A percentile compares a stretch with the other conserved stretches of the same genome.
Conservation (phyloP, 1,140 invertebrate genomes). For the Drosophila malerkotliana region DNA sequence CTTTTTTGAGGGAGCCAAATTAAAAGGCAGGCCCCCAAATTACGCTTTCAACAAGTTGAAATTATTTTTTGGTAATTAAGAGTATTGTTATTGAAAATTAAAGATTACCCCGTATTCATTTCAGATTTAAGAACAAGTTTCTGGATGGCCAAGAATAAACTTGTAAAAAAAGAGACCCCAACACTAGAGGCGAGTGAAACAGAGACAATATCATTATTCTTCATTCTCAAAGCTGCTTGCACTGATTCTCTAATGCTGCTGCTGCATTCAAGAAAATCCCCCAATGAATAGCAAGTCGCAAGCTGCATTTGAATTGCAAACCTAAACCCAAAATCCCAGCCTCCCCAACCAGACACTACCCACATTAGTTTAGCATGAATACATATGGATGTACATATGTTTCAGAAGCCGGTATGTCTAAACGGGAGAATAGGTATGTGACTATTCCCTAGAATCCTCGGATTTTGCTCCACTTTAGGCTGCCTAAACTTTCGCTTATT, state of each 20-base stretch:
- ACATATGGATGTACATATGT: slow-evolving; percentile 16
- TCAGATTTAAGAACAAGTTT: too few species aligned
- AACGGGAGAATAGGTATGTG: slow-evolving; percentile 16
- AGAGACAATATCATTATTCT: slow-evolving; percentile 28
- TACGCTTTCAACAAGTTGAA: too few species aligned
- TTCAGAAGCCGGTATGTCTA: slow-evolving; percentile 43
- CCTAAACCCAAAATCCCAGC: neutral
- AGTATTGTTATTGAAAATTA: too few species aligned
- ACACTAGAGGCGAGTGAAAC: neutral
- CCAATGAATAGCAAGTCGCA: slow-evolving; percentile 45
- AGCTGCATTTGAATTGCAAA: slow-evolving; percentile 58
- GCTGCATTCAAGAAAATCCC: slow-evolving; percentile 40
- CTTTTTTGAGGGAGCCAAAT: too few species aligned
- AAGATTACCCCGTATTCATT: too few species aligned
- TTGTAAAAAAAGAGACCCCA: neutral
- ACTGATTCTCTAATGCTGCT: slow-evolving; percentile 32
- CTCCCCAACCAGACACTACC: slow-evolving; percentile 5
- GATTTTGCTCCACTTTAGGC: slow-evolving; percentile 56
- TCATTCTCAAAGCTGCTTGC: slow-evolving; percentile 30
- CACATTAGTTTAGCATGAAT: slow-evolving; percentile 55
- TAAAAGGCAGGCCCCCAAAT: too few species aligned
- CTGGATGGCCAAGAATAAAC: neutral
- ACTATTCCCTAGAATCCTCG: slow-evolving; percentile 49
- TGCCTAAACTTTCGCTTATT: slow-evolving; percentile 42
- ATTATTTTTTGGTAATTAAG: too few species aligned